Evolutionary conservation across 1,140 invertebrate genomes (phyloP), one percentile per base, ranked within the genome.

Genomic region (Aphaenogaster rudis): DNA sequence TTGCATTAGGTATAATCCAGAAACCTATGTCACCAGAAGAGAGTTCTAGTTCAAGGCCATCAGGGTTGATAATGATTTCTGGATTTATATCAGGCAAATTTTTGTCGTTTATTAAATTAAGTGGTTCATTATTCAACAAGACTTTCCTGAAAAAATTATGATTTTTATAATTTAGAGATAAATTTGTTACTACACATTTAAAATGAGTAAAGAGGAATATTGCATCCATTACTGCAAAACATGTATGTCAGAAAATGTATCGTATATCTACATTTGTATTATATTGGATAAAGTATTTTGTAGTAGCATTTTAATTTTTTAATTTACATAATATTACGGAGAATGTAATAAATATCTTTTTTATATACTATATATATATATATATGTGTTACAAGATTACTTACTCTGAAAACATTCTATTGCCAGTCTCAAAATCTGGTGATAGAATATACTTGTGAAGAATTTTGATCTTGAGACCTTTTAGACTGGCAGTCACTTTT

Each of bases 21-120:
- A 97, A 97, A 0, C 96, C 96, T 63, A 96, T 96, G 3, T 95
- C 95, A 77, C 95, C 96, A 0, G 96, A 94, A 17, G 96, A 96
- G 3, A 97, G 79, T 48, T 95, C 95, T 8, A 96, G 81, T 39
- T 95, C 90, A 0, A 96, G 77, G 0, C 94, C 95, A 80, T 96
- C 94, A 59, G 95, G 89, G 17, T 95, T 92, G 3, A 89, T 93
- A 82, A 94, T 94, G 0, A 96, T 93, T 0, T 93, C 87, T 9
- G 96, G 96, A 28, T 95, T 91, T 2, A 96, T 93, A 66, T 96
- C 93, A 0, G 94, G 94, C 9, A 94, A 42, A 39, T 93, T 50
- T 0, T 93, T 95, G 87, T 96, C 95, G 67, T 96, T 92, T 28
- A 94, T 92, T 91, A 96, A 95, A 45, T 93, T 90, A 48, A 95